Conservation (phyloP, 35 echinoderm and acorn worm genomes). For the Ophioderma brevispina region DNA sequence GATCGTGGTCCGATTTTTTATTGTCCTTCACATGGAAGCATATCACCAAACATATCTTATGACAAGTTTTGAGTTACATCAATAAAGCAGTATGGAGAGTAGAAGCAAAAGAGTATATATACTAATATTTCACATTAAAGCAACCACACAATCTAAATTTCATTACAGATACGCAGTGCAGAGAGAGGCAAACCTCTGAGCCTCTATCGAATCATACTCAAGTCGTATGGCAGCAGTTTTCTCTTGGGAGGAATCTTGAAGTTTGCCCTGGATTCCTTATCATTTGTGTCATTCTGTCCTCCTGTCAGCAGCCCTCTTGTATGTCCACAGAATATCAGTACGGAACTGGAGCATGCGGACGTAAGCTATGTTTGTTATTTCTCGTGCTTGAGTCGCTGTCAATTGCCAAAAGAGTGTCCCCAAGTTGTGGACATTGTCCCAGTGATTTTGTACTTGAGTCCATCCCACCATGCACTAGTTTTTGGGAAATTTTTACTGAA, state of each 20-base stretch:
- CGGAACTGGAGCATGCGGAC: slow-evolving; percentile 4
- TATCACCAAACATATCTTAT: too few species aligned
- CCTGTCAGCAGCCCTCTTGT: slow-evolving; percentile 55
- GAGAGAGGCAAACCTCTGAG: slow-evolving; percentile 51
- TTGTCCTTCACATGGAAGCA: too few species aligned
- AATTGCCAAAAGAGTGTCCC: neutral
- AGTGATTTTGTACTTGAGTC: neutral
- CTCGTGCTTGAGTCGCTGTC: too few species aligned
- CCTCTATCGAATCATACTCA: slow-evolving; percentile 66
- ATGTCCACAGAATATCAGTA: too few species aligned
- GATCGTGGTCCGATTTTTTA: too few species aligned
- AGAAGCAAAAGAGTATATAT: too few species aligned
- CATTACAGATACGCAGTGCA: slow-evolving; percentile 39
- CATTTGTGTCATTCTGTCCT: slow-evolving; percentile 82
- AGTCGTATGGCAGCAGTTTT: slow-evolving; percentile 56
- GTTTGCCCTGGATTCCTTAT: slow-evolving; percentile 68
- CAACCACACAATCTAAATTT: neutral
- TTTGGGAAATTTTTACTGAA: too few species aligned
- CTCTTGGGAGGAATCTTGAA: slow-evolving; percentile 76
- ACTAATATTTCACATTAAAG: neutral
- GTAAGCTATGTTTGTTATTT: neutral
- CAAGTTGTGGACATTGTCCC: neutral
- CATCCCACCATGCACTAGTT: neutral
- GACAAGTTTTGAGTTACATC: too few species aligned
- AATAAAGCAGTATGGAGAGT: too few species aligned